Conservation (phyloP, 2,888 invertebrate species). For the Allolobophora icterica region DNA sequence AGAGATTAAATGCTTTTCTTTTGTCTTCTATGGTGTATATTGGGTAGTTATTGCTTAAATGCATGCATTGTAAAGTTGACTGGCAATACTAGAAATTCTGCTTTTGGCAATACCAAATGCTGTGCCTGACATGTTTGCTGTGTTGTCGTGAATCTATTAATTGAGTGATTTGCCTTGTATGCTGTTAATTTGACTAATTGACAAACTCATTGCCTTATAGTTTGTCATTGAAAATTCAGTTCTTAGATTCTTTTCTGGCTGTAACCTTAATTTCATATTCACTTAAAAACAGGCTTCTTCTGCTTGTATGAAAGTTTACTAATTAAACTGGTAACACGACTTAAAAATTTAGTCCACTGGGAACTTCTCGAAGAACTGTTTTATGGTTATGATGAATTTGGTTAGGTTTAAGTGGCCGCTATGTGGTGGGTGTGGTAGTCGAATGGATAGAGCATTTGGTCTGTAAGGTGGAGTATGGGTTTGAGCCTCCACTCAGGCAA, state of each 20-base stretch:
- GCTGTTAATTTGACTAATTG: not conserved
- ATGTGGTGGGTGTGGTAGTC: not conserved
- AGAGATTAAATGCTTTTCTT: not conserved
- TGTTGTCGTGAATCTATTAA: not conserved
- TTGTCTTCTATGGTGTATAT: not conserved
- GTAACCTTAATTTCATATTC: too few species aligned
- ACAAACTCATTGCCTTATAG: not conserved
- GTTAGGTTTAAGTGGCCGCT: not conserved
- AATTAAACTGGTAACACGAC: not conserved
- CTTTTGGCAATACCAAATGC: slow-evolving; percentile 22
- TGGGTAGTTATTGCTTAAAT: not conserved
- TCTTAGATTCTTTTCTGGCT: too few species aligned
- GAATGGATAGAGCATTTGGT: too few species aligned
- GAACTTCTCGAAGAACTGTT: not conserved
- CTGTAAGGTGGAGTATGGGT: too few species aligned
- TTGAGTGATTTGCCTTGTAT: not conserved
- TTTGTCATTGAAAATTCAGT: too few species aligned
- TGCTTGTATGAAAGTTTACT: too few species aligned
- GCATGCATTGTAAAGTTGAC: not conserved
- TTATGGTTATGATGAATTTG: not conserved
- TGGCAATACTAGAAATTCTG: slow-evolving; percentile 4
- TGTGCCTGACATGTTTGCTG: not conserved
- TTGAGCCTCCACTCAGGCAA: too few species aligned
- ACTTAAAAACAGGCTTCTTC: too few species aligned
- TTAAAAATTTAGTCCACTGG: not conserved